These are phyloP conservation scores for Proterorhinus semilunaris DNA, from an alignment of 2,113 vertebrate genomes.

Conservation along the genomic window DNA sequence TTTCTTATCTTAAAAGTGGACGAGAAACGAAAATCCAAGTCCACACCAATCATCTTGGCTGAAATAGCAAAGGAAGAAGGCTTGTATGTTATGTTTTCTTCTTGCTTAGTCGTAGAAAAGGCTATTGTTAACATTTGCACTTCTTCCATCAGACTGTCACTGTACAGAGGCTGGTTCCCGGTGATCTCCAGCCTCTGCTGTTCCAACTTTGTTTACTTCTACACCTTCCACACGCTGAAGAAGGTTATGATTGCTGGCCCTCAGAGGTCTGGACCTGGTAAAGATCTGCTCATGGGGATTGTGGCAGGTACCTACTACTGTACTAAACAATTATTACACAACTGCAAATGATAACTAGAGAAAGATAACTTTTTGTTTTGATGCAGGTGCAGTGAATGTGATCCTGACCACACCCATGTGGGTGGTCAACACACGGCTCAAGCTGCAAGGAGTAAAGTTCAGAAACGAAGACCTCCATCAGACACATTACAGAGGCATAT, in stretches of 20 bases:
- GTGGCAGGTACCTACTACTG: conserved; percentile 66
- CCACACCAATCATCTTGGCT: conserved; percentile 76
- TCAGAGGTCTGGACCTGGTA: conserved; percentile 59
- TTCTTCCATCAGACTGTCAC: conserved; percentile 63
- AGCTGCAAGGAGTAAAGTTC: conserved; percentile 82
- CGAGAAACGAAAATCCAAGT: conserved; percentile 73
- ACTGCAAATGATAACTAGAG: not conserved
- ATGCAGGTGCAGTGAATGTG: conserved; percentile 77
- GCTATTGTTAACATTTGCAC: not conserved
- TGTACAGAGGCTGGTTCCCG: conserved; percentile 83
- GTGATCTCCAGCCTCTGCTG: conserved; percentile 83
- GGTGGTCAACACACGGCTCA: conserved; percentile 83
- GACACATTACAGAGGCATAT: conserved; percentile 80
- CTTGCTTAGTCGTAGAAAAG: not conserved
- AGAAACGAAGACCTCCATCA: conserved; percentile 78
- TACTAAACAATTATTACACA: not conserved
- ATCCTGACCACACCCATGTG: conserved; percentile 83
- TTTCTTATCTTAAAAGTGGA: conserved; percentile 69
- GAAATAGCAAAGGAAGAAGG: conserved; percentile 81
- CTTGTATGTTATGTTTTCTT: conserved; percentile 64
- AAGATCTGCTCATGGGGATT: conserved; percentile 78
- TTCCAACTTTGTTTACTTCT: conserved; percentile 85
- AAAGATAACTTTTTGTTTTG: conserved; percentile 15
- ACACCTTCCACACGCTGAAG: conserved; percentile 81
- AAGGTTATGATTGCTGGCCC: conserved; percentile 41